These are phyloP conservation scores for Macrophya alboannulata DNA, from an alignment of 2,888 invertebrate genomes.

Conservation along the genomic window DNA sequence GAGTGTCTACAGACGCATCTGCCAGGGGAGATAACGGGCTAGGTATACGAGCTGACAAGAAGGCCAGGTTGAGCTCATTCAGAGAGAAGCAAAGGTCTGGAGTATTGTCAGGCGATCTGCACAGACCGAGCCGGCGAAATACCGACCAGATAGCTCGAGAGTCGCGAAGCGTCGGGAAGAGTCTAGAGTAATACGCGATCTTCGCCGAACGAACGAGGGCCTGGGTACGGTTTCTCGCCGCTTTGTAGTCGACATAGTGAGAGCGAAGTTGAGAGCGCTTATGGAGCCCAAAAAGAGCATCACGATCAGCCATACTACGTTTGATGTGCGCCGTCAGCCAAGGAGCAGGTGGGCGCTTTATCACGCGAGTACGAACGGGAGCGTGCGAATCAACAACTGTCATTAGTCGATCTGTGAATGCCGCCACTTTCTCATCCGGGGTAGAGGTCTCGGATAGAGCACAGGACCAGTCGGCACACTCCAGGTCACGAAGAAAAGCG, in stretches of 20 bases:
- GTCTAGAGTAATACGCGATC: not conserved
- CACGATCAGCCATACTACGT: not conserved
- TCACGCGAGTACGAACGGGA: not conserved
- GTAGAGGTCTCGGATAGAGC: not conserved
- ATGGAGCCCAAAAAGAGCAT: not conserved
- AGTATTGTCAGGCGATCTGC: not conserved
- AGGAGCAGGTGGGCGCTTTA: not conserved
- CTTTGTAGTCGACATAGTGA: not conserved
- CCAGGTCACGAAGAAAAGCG: not conserved
- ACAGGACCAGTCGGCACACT: not conserved
- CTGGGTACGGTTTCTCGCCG: not conserved
- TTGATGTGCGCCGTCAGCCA: not conserved
- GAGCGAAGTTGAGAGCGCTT: not conserved
- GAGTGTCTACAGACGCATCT: no score
- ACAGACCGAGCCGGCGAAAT: not conserved
- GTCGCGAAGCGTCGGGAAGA: not conserved
- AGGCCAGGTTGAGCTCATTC: not conserved
- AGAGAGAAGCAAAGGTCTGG: not conserved
- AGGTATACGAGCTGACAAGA: not conserved
- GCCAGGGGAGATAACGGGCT: not conserved
- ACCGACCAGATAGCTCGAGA: not conserved
- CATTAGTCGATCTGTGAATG: not conserved
- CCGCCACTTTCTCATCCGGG: not conserved
- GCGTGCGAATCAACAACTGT: not conserved
- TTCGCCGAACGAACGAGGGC: not conserved